Evolutionary conservation across 1,140 invertebrate species (phyloP).

Genomic region (Camponotus pennsylvanicus): DNA sequence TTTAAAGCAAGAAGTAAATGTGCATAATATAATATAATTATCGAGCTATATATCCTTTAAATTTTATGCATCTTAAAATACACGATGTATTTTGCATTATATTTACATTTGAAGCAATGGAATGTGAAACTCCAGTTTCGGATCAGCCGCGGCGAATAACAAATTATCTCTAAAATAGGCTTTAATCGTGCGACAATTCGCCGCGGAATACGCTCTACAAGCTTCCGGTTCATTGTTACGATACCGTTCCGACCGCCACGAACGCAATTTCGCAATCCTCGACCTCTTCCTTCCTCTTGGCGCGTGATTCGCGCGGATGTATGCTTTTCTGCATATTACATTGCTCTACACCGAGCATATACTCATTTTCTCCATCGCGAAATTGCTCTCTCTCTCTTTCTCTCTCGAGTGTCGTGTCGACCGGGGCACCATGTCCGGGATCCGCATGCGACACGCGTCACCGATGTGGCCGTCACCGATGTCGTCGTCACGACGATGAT

Average conservation of each 20-base stretch:
- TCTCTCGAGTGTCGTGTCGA: neutral
- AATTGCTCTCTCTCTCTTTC: slow-evolving; percentile 45
- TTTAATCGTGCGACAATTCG: slow-evolving; percentile 45
- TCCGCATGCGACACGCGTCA: slow-evolving; percentile 64
- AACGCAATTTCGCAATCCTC: slow-evolving; percentile 54
- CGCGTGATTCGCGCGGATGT: neutral
- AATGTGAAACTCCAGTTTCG: neutral
- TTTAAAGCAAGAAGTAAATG: too few species aligned
- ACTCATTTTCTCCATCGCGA: slow-evolving; percentile 31
- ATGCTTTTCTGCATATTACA: slow-evolving; percentile 34
- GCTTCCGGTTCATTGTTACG: slow-evolving; percentile 56
- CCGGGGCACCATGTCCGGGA: slow-evolving; percentile 58
- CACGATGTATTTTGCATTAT: neutral
- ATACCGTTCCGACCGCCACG: slow-evolving; percentile 42
- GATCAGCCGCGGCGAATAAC: slow-evolving; percentile 18
- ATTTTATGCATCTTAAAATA: neutral
- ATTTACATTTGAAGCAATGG: too few species aligned
- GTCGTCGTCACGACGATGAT: slow-evolving; percentile 71
- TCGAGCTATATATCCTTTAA: too few species aligned
- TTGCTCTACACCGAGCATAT: neutral
- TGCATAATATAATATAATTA: too few species aligned
- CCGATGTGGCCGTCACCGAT: slow-evolving; percentile 15
- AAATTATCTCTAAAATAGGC: slow-evolving; percentile 21
- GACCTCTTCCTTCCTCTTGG: slow-evolving; percentile 55
- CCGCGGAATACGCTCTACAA: slow-evolving; percentile 26